Evolutionary conservation across 1,140 invertebrate genomes (phyloP), one percentile per base, ranked within the genome.

Genomic region (Pararge aegeria): DNA sequence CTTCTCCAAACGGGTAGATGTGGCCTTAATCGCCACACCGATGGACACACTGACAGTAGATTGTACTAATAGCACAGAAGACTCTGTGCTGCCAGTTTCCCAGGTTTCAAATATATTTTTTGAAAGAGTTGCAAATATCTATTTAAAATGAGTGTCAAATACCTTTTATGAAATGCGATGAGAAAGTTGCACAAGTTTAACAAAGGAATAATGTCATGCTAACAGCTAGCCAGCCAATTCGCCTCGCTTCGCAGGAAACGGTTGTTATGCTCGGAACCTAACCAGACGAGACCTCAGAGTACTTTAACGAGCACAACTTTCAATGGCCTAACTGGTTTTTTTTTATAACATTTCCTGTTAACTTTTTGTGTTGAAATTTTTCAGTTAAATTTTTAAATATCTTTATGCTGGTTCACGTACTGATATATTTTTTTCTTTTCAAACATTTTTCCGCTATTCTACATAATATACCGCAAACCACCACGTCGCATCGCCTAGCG

Each of bases 181-280:
- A 16, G 2, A 2, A 40, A 40, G 38, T 40, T 18, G 38, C 16
- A 9, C 37, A 13, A 42, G n/a, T 46, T 46, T 46, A 20, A 44
- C 52, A 54, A 54, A 54, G 52, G 37, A 55, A 55, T 44, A 55
- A 16, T 30, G 16, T 46, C 40, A 30, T 7, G 40, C 53, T 27
- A 55, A 55, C 42, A 55, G 24, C 42, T n/a, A 29, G 24, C 53
- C n/a, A 54, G 52, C 56, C 56, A 59, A 59, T 59, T 59, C 42
- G 50, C 29, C 50, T 59, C 19, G 18, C 20, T n/a, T 44, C 24
- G 44, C 49, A 50, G 52, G 52, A 61, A 48, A 42, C 40, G 42
- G 19, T 51, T 51, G 52, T 34, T 48, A 34, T 46, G 44, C 40
- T 49, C 24, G 20, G 24, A 16, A 21, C 50, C 21, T 30, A 54